Base-by-base conservation (phyloP, 2,888 invertebrate species). In the Campaea margaritaria region DNA sequence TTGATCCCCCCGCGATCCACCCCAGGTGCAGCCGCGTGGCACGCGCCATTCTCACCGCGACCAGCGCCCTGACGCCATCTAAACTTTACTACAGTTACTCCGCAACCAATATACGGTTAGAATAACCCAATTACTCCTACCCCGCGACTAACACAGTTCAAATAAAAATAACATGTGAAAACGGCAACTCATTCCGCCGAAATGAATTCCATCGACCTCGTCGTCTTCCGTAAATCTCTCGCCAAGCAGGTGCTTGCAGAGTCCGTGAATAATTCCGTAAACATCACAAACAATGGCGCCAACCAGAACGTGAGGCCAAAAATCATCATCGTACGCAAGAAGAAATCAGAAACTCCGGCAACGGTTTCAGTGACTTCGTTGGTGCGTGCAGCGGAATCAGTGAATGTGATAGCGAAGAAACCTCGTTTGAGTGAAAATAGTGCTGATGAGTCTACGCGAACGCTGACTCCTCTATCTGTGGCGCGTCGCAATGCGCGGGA, bases 401-500 rank as follows among this genome's bases (percentile, higher is more conserved):
- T 82, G 0, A 81, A 79, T 66, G 72, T 81, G 50, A 75, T 81
- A 12, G 79, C 87, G 15, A 93, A 91, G 67, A 82, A 85, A 56
- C 83, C 87, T 27, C 82, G 84, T 54, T 75, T 85, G 54, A 81
- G 81, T 53, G 94, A 76, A 84, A 94, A 69, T 80, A 91, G 76
- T 80, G 91, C 73, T 74, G 93, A 76, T 73, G 94, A 83, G 68
- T 83, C 75, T 55, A 85, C 88, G 59, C 89, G 91, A 8, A 86
- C 95, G 58, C 95, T 96, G 2, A 95, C 95, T 49, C 96, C 96
- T 0, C 94, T 96, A 16, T 96, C 97, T 0, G 97, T 97, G 8
- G 97, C 97, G 0, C 93, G 98, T 44, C 93, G 98, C 77, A 99
- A 98, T 90, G 98, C 98, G 64, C 94, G 98, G 52, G 98, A 98